Evolutionary conservation across 2,888 invertebrate genomes (phyloP), one percentile per base, ranked within the genome.

Genomic region (Atethmia centrago): DNA sequence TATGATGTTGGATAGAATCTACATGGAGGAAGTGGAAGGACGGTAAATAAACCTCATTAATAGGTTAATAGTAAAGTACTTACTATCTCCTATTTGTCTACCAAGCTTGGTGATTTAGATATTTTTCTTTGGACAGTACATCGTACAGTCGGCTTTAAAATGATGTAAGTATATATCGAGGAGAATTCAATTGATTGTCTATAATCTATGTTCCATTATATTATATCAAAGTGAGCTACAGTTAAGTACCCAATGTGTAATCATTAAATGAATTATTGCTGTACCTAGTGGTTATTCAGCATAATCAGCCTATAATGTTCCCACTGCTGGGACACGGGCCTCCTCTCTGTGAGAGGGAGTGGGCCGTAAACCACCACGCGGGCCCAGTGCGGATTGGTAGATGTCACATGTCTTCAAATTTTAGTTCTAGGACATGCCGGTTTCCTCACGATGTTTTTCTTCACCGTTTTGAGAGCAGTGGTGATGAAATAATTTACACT

Each of bases 1-100:
- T 79, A 80, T 80, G 53, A 74, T 77, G 80, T 80, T n/a, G 74
- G 62, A 66, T 63, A 51, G 67, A 71, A 70, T 74, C 66, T 83
- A 71, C 67, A 75, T 67, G 51, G 19, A 72, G 67, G 49, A 73
- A 84, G 80, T 55, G 10, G 40, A 59, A 14, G 40, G 40, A 59
- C 19, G 40, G 53, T 65, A 55, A 61, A 59, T 59, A 61, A 36
- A 59, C 25, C 28, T 49, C n/a, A 42, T 64, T 80, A 47, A n/a
- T 51, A 45, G 45, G n/a, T 36, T 58, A 42, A 36, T 51, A 49
- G 28, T 59, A 40, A 19, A 16, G 14, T 76, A 45, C 16, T 25
- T 25, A 62, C 2, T 21, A 14, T 45, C 28, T 42, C 19, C 2
- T n/a, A 19, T 49, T 68, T 31, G 14, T 1, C 3, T 3, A 5